phyloP scores from a whole-genome alignment of 2,888 invertebrate genomes.

The Laothoe populi region DNA sequence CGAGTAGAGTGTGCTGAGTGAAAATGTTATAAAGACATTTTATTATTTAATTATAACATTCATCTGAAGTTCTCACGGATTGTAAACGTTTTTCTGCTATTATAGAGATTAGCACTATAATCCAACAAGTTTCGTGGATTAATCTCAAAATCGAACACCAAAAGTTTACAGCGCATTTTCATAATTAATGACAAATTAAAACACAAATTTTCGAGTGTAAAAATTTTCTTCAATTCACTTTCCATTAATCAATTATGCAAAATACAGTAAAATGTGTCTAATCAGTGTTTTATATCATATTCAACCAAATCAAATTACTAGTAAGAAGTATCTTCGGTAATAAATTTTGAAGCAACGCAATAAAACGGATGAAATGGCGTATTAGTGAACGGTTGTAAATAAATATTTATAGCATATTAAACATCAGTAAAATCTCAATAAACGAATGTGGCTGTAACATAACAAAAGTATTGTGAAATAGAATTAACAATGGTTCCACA shows the following conservation, averaged over 20 bases:
- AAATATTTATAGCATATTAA: conserved; percentile 79
- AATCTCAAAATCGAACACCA: conserved; percentile 14
- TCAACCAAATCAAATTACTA: conserved; percentile 73
- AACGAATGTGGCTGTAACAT: conserved; percentile 57
- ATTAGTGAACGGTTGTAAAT: conserved; percentile 75
- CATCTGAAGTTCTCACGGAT: conserved; percentile 14
- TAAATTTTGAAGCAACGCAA: conserved; percentile 69
- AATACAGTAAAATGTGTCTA: conserved; percentile 65
- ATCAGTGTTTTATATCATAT: conserved; percentile 70
- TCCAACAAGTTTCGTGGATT: conserved; percentile 13
- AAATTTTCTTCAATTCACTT: conserved; percentile 39
- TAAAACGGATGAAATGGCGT: conserved; percentile 76
- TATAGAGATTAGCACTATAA: conserved; percentile 5
- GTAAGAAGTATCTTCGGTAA: conserved; percentile 63
- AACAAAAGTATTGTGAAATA: conserved; percentile 62
- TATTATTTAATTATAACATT: not conserved
- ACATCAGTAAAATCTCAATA: conserved; percentile 76
- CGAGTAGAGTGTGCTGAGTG: not conserved
- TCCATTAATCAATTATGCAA: conserved; percentile 50
- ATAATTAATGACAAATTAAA: conserved; percentile 24
- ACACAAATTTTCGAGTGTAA: conserved; percentile 17
- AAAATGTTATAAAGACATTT: not conserved
- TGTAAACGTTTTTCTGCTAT: not conserved
- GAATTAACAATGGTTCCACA: conserved; percentile 49
- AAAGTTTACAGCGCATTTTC: conserved; percentile 12